phyloP scores from a whole-genome alignment of 2,113 vertebrate species.

The Periophthalmodon schlosseri region DNA sequence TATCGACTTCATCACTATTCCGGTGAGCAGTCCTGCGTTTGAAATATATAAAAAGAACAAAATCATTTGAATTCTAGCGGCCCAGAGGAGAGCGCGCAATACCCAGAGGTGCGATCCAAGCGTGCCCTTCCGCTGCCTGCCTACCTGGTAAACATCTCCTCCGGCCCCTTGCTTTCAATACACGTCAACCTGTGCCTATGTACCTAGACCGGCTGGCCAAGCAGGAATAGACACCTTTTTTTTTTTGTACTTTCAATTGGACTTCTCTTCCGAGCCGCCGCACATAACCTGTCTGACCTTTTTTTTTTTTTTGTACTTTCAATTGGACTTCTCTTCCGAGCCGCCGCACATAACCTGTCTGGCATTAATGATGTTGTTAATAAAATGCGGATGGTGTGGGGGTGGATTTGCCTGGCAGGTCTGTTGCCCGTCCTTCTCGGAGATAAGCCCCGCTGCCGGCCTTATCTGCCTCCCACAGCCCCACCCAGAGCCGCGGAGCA shows the following conservation, averaged over 20 bases:
- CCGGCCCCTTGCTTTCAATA: conserved; percentile 93
- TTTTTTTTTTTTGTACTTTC: conserved; percentile 53
- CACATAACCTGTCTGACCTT: conserved; percentile 94
- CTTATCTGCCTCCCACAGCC: conserved; percentile 75
- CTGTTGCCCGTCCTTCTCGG: conserved; percentile 77
- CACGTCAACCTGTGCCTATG: conserved; percentile 89
- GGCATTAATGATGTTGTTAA: conserved; percentile 89
- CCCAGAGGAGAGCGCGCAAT: conserved; percentile 91
- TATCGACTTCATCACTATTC: conserved; percentile 90
- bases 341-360: conserved; percentile 91
- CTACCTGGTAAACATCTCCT: conserved; percentile 97
- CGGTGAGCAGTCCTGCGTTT: conserved; percentile 85
- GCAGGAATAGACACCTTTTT: conserved; percentile 87
- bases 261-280: conserved; percentile 78
- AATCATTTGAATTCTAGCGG: conserved; percentile 95
- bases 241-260: conserved; percentile 69
- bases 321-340: conserved; percentile 69
- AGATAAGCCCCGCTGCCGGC: conserved; percentile 73
- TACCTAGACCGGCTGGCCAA: conserved; percentile 77
- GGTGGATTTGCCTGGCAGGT: conserved; percentile 87
- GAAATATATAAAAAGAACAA: conserved; percentile 77
- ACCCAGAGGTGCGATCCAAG: conserved; percentile 94
- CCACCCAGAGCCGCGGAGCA: conserved; percentile 65
- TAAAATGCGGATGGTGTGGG: conserved; percentile 65
- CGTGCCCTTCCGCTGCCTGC: conserved; percentile 93